These are phyloP conservation scores for Tetramorium simillimum DNA, from an alignment of 1,140 invertebrate species.

Conservation along the genomic window DNA sequence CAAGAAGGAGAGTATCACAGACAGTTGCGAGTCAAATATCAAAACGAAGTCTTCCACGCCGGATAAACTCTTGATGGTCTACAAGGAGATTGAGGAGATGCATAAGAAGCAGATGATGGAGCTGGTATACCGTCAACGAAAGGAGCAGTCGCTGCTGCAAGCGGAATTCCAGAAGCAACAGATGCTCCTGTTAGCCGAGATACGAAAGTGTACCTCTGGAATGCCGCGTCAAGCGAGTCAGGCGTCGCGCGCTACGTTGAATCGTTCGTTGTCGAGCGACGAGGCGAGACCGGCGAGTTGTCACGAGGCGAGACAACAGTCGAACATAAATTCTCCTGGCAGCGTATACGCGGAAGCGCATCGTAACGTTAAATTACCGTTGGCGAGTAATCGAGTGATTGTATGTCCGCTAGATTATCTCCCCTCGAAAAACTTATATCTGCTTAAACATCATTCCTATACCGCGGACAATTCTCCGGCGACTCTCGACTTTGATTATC, in stretches of 20 bases:
- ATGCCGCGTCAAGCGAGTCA: constrained; percentile 50
- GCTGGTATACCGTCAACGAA: constrained; percentile 86
- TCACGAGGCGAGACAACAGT: constrained; percentile 9
- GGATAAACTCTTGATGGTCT: constrained; percentile 81
- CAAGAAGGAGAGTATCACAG: constrained; percentile 66
- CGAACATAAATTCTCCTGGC: background rate
- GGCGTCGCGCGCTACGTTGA: background rate
- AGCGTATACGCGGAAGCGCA: background rate
- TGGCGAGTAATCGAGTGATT: background rate
- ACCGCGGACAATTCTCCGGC: background rate
- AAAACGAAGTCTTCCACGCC: constrained; percentile 75
- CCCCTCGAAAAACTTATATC: background rate
- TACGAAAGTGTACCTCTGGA: constrained; percentile 84
- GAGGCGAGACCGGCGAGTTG: background rate
- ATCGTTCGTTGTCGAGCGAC: background rate
- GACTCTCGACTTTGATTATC: background rate
- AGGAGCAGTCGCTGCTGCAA: constrained; percentile 86
- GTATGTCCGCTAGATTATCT: constrained; percentile 76
- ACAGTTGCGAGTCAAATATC: constrained; percentile 28
- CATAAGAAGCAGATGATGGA: constrained; percentile 87
- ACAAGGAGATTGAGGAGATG: constrained; percentile 87
- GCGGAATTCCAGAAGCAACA: constrained; percentile 88
- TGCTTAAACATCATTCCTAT: background rate
- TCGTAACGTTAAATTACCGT: background rate
- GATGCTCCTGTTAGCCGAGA: constrained; percentile 85